Percentiles rank a stretch among this genome's conserved stretches.
Conservation (phyloP, 2,797 vertebrate species). For the Cirrhinus mrigala region DNA sequence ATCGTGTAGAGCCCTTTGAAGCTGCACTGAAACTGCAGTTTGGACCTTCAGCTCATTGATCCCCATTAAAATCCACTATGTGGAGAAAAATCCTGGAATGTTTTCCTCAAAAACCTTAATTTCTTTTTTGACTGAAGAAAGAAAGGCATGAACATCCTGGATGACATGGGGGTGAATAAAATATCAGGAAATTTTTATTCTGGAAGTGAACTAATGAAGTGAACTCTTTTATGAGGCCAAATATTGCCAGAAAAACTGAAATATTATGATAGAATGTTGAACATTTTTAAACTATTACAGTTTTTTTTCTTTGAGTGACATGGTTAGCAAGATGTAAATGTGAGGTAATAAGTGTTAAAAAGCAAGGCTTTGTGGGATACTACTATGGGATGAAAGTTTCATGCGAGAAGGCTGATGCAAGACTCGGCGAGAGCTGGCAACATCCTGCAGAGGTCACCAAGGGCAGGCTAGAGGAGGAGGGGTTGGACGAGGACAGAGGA, state of each 20-base stretch:
- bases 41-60: too few relatives aligned
- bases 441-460: constrained; percentile 51
- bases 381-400: constrained; percentile 52
- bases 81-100: too few relatives aligned
- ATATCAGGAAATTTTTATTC: too few relatives aligned
- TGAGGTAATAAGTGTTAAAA: constrained; percentile 19
- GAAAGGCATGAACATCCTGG: too few relatives aligned
- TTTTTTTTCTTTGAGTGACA: neutral
- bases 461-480: neutral
- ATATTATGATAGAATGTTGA: constrained; percentile 5
- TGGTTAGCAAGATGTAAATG: neutral
- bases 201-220: too few relatives aligned
- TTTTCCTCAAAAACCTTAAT: too few relatives aligned
- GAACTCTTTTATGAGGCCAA: neutral
- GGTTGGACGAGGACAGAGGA: constrained; percentile 11
- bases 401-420: constrained; percentile 63
- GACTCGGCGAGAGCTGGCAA: constrained; percentile 50
- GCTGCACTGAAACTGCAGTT: too few relatives aligned
- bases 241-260: neutral
- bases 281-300: neutral
- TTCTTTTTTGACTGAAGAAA: too few relatives aligned
- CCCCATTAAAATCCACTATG: too few relatives aligned
- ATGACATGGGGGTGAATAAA: too few relatives aligned
- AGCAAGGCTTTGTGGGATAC: constrained; percentile 32
- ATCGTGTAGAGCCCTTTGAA: too few relatives aligned